Percentiles rank a stretch among this genome's conserved stretches.
These are phyloP conservation scores for Myotis vivesi DNA, from an alignment of 2,797 vertebrate genomes.

Conservation along the genomic window DNA sequence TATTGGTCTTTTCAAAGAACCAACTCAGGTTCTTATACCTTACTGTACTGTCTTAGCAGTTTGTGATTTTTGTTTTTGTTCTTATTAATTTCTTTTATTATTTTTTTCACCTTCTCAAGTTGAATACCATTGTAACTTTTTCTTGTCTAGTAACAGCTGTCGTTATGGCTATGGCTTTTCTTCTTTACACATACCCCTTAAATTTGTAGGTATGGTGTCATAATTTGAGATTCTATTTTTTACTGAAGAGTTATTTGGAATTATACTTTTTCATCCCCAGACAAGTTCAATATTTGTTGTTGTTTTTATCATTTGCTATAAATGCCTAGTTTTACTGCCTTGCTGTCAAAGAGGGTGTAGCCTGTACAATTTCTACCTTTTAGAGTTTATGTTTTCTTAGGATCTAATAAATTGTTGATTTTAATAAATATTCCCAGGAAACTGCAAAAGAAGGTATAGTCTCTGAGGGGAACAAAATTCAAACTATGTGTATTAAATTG, in stretches of 20 bases:
- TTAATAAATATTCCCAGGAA: conserved; percentile 48
- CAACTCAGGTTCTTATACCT: not conserved
- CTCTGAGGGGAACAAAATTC: conserved; percentile 39
- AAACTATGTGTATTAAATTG: conserved; percentile 2
- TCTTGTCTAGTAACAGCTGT: not conserved
- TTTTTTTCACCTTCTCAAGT: not conserved
- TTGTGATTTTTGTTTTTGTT: not conserved
- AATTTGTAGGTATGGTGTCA: conserved; percentile 2
- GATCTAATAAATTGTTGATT: conserved; percentile 5
- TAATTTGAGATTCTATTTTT: conserved; percentile 51
- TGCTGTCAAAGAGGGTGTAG: conserved; percentile 21
- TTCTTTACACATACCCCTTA: not conserved
- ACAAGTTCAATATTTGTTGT: not conserved
- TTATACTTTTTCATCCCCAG: conserved; percentile 15
- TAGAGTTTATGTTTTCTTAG: conserved; percentile 35
- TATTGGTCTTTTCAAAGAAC: conserved; percentile 2
- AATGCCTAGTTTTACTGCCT: not conserved
- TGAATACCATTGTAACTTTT: conserved; percentile 24
- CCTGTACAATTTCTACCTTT: conserved; percentile 1
- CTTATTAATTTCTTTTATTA: not conserved
- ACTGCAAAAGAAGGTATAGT: conserved; percentile 29
- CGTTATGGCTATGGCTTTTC: not conserved
- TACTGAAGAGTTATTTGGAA: conserved; percentile 41
- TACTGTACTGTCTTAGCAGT: not conserved
- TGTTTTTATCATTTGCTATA: conserved; percentile 20